These are phyloP conservation scores for Capreolus pygargus DNA, from an alignment of 2,113 vertebrate species.

Conservation along the genomic window DNA sequence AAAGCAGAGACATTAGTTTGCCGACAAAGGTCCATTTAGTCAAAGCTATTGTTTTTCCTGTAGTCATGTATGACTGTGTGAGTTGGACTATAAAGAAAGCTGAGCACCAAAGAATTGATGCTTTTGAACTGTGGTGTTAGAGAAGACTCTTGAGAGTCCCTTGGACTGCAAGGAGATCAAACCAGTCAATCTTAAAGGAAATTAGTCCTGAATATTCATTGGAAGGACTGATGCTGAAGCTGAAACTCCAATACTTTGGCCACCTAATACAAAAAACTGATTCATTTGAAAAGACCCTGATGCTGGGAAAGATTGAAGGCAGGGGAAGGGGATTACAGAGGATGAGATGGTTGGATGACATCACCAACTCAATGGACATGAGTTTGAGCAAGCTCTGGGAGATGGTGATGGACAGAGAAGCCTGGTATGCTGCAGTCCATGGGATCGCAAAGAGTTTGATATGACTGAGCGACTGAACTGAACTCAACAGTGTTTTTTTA, in stretches of 20 bases:
- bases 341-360: not conserved
- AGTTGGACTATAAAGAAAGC: not conserved
- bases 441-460: not conserved
- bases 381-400: not conserved
- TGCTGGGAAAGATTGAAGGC: not conserved
- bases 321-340: not conserved
- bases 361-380: not conserved
- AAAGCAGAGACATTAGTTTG: not conserved
- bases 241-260: not conserved
- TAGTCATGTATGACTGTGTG: not conserved
- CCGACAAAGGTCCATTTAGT: not conserved
- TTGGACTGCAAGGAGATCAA: not conserved
- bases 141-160: not conserved
- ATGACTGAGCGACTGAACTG: not conserved
- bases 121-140: not conserved
- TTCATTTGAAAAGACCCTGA: not conserved
- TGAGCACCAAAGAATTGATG: not conserved
- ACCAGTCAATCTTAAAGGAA: not conserved
- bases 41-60: not conserved
- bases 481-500: not conserved
- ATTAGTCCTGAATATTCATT: not conserved
- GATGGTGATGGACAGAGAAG: not conserved
- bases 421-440: not conserved
- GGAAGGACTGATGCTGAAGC: not conserved
- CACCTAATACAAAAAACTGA: not conserved